Conservation (phyloP, 2,888 invertebrate genomes). For the Drosophila koepferae region DNA sequence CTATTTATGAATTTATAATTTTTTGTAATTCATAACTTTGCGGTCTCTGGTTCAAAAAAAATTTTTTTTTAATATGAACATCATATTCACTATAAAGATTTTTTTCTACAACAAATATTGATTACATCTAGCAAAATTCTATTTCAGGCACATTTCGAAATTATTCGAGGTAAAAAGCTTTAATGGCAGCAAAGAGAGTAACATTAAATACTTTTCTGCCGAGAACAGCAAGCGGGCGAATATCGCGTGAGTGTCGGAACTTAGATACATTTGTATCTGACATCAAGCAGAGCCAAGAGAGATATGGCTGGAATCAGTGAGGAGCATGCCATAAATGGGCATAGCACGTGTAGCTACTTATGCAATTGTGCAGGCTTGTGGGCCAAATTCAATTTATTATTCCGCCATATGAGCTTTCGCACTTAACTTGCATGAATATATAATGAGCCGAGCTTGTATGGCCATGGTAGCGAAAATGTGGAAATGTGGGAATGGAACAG, state of each 20-base stretch:
- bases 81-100: too few species aligned
- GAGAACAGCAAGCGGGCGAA: neutral
- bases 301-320: neutral
- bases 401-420: slow-evolving; percentile 76
- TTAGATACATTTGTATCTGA: slow-evolving; percentile 55
- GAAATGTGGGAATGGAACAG: slow-evolving; percentile 7
- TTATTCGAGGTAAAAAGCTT: neutral
- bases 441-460: slow-evolving; percentile 52
- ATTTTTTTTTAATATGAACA: too few species aligned
- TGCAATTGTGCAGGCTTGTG: slow-evolving; percentile 62
- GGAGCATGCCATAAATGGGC: slow-evolving; percentile 1
- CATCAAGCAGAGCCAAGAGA: neutral
- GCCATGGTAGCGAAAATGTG: slow-evolving; percentile 9
- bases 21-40: too few species aligned
- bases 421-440: slow-evolving; percentile 78
- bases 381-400: slow-evolving; percentile 74
- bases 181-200: neutral
- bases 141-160: neutral
- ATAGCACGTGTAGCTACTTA: slow-evolving; percentile 57
- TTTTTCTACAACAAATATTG: neutral
- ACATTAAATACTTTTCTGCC: slow-evolving; percentile 1
- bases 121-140: neutral
- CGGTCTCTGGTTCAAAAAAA: too few species aligned
- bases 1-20: too few species aligned
- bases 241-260: slow-evolving; percentile 18